Evolutionary conservation across 2,113 vertebrate genomes (phyloP).

Genomic region (Rattus norvegicus): GRCr8 NC_086031.1:26159501-26160000

Average conservation of each 20-base stretch:
- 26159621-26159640: background rate
- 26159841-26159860: too few species aligned
- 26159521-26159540: background rate
- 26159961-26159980: too few species aligned
- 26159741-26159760: background rate
- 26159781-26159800: too few species aligned
- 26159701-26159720: background rate
- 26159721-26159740: background rate
- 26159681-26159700: background rate
- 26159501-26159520: background rate
- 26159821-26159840: too few species aligned
- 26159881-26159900: too few species aligned
- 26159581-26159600: background rate
- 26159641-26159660: background rate
- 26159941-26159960: too few species aligned
- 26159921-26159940: too few species aligned
- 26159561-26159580: background rate
- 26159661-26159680: background rate
- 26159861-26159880: too few species aligned
- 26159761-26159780: slow-evolving; percentile 1
- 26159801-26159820: too few species aligned
- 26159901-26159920: too few species aligned
- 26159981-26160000: too few species aligned
- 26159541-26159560: slow-evolving; percentile 7
- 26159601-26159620: background rate